These are phyloP conservation scores for Leptonema lineaticorne DNA, from an alignment of 1,140 invertebrate species.

Conservation along the genomic window DNA sequence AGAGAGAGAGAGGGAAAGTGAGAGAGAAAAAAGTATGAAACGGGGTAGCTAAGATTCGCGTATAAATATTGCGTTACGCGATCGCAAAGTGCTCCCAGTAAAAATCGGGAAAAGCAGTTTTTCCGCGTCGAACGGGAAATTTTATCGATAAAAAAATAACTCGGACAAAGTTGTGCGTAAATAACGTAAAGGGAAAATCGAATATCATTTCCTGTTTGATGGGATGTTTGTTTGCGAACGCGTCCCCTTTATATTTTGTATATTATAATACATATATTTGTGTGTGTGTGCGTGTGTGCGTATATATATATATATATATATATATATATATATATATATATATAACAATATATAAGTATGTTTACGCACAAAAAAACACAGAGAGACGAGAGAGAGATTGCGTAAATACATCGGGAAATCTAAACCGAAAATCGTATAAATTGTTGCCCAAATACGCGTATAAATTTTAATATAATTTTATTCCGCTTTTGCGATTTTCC, in stretches of 20 bases:
- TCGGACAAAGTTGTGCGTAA: constrained; percentile 22
- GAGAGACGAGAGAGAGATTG: too few relatives aligned
- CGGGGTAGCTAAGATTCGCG: too few relatives aligned
- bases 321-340: too few relatives aligned
- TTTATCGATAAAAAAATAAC: constrained; percentile 25
- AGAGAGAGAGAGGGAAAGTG: too few relatives aligned
- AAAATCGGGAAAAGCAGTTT: background rate
- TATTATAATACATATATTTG: too few relatives aligned
- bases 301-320: too few relatives aligned
- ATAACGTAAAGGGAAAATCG: constrained; percentile 27
- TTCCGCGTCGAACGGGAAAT: background rate
- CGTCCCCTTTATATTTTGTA: too few relatives aligned
- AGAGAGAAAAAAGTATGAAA: too few relatives aligned
- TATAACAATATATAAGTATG: too few relatives aligned
- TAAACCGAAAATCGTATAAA: background rate
- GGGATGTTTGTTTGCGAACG: constrained; percentile 31
- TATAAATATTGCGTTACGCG: constrained; percentile 10
- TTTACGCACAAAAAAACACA: too few relatives aligned
- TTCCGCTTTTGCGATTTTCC: background rate
- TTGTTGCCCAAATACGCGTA: background rate
- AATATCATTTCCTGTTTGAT: constrained; percentile 32
- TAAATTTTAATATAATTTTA: background rate
- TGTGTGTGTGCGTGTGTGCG: too few relatives aligned
- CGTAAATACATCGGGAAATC: constrained; percentile 7
- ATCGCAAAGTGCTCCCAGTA: constrained; percentile 4